These are phyloP conservation scores for Heliangelus exortis DNA, from an alignment of 2,797 vertebrate genomes.

Conservation along the genomic window DNA sequence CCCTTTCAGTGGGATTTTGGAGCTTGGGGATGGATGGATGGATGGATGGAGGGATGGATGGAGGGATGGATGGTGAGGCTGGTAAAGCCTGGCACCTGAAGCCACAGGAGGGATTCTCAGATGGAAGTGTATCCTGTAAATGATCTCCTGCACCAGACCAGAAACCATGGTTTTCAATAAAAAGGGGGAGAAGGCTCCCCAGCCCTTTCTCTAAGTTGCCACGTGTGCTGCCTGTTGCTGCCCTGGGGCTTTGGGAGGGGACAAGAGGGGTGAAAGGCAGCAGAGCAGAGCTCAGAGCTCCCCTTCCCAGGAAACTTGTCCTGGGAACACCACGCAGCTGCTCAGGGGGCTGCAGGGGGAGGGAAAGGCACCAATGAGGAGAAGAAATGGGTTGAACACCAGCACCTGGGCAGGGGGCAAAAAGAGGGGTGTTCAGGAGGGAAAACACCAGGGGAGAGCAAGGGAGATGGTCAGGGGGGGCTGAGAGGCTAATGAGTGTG, in stretches of 20 bases:
- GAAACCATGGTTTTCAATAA: conserved; percentile 77
- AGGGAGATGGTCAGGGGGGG: not conserved
- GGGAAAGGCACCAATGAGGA: not conserved
- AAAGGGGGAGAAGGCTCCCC: conserved; percentile 59
- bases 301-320: not conserved
- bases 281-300: not conserved
- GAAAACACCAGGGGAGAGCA: not conserved
- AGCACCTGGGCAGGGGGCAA: not conserved
- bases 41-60: conserved; percentile 14
- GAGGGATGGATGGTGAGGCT: not conserved
- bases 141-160: conserved; percentile 76
- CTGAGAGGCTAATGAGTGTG: not conserved
- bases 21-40: not conserved
- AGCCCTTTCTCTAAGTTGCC: conserved; percentile 18
- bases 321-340: fast-evolving
- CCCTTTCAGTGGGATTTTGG: not conserved
- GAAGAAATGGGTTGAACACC: not conserved
- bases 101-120: conserved; percentile 56
- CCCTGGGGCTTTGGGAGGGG: not conserved
- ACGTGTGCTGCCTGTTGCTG: not conserved
- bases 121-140: conserved; percentile 74
- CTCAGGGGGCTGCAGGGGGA: not conserved
- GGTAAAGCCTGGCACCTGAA: not conserved
- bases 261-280: fast-evolving
- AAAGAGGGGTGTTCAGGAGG: not conserved